Percentiles rank a stretch among this genome's conserved stretches.
Conservation (phyloP, 2,888 invertebrate genomes). For the Margaritifera margaritifera region DNA sequence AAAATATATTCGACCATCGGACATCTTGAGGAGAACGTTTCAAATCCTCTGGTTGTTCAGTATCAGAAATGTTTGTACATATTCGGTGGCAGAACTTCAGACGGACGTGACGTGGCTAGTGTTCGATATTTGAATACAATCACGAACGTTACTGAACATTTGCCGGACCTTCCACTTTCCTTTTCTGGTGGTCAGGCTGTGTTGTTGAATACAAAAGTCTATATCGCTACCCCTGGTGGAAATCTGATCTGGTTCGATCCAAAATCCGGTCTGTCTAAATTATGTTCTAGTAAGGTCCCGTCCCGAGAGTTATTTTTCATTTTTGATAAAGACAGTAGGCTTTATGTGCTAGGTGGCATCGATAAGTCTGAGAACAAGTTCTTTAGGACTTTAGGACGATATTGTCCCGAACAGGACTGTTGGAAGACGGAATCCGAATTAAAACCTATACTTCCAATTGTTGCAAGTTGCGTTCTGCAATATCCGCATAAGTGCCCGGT, state of each 20-base stretch:
- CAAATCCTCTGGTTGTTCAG: slow-evolving; percentile 3
- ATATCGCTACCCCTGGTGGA: slow-evolving; percentile 24
- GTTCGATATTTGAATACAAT: slow-evolving; percentile 21
- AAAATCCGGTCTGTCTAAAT: slow-evolving; percentile 14
- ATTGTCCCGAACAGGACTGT: slow-evolving; percentile 8
- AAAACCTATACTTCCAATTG: too few relatives aligned
- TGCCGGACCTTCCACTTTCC: slow-evolving; percentile 15
- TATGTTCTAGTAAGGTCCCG: slow-evolving; percentile 22
- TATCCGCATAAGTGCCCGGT: too few relatives aligned
- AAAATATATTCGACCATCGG: slow-evolving; percentile 7
- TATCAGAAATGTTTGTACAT: slow-evolving; percentile 13
- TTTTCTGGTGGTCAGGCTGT: slow-evolving; percentile 27
- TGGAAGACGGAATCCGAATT: slow-evolving; percentile 6
- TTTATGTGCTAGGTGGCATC: slow-evolving; percentile 19
- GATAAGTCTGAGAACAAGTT: slow-evolving; percentile 2
- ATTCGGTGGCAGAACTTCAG: slow-evolving; percentile 17
- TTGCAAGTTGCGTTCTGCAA: too few relatives aligned
- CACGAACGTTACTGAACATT: slow-evolving; percentile 5
- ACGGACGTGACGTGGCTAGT: slow-evolving; percentile 5
- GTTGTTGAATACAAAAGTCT: slow-evolving; percentile 15
- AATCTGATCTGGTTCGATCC: slow-evolving; percentile 23
- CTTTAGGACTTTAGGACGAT: slow-evolving; percentile 11
- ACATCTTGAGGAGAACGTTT: slow-evolving; percentile 13
- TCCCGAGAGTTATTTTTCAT: slow-evolving; percentile 20
- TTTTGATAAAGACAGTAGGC: slow-evolving; percentile 10